These are phyloP conservation scores for Brachypteracias leptosomus DNA, from an alignment of 2,113 vertebrate species.

Conservation along the genomic window DNA sequence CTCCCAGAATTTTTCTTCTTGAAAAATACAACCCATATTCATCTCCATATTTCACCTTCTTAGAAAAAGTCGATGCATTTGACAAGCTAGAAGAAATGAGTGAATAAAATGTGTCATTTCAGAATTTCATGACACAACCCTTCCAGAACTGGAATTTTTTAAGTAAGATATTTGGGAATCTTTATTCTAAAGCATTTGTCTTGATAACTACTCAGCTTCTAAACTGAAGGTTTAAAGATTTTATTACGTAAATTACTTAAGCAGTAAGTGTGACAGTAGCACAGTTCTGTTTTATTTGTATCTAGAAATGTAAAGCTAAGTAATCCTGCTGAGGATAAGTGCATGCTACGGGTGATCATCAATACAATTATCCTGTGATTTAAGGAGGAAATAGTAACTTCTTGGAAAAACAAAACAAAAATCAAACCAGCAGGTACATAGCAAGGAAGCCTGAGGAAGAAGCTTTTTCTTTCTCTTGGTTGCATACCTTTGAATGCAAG, in stretches of 20 bases:
- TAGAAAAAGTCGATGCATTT: neutral
- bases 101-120: neutral
- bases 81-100: neutral
- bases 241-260: neutral
- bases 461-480: neutral
- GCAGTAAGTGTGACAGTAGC: neutral
- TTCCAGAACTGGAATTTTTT: neutral
- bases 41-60: neutral
- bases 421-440: neutral
- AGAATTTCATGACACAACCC: neutral
- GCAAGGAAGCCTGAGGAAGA: neutral
- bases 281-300: neutral
- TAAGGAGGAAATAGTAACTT: neutral
- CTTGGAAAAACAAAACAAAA: neutral
- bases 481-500: neutral
- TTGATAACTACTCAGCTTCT: neutral
- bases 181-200: neutral
- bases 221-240: neutral
- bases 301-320: neutral
- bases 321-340: neutral
- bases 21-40: neutral
- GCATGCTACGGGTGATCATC: neutral
- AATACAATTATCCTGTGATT: neutral
- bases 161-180: neutral
- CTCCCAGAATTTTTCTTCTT: neutral